Conservation (phyloP, 2,113 vertebrate species). For the Falco punctatus region DNA sequence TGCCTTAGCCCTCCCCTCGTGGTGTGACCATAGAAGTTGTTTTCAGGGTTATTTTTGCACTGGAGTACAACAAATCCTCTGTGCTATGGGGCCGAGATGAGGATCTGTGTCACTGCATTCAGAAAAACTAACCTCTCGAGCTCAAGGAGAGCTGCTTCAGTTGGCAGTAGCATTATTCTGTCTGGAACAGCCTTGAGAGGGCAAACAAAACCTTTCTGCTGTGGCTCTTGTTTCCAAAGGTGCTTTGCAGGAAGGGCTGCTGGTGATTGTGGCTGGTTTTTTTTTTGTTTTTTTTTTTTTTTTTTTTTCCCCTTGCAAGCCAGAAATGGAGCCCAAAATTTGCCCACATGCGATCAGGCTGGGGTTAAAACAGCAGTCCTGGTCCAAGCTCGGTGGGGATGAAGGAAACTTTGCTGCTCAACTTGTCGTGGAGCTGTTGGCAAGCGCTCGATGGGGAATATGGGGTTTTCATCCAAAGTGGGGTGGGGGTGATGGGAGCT, state of each 20-base stretch:
- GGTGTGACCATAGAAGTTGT: background rate
- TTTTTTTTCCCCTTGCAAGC: background rate
- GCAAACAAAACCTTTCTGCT: conserved; percentile 44
- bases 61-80: conserved; percentile 43
- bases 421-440: accelerated
- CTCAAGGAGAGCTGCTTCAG: conserved; percentile 46
- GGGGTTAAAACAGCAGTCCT: background rate
- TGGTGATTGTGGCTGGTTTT: accelerated
- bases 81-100: background rate
- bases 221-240: background rate
- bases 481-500: background rate
- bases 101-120: conserved; percentile 15
- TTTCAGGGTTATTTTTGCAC: conserved; percentile 49
- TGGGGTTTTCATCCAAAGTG: background rate
- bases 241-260: background rate
- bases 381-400: accelerated
- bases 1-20: background rate
- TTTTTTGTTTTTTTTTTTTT: too few species aligned
- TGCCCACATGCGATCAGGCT: background rate
- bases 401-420: accelerated
- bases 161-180: conserved; percentile 34
- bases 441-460: accelerated
- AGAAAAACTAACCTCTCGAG: conserved; percentile 39
- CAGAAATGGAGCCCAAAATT: accelerated
- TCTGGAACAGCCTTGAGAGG: conserved; percentile 56